Base-by-base conservation (phyloP, 2,888 invertebrate species). In the Hermaeophaga mercurialis region DNA sequence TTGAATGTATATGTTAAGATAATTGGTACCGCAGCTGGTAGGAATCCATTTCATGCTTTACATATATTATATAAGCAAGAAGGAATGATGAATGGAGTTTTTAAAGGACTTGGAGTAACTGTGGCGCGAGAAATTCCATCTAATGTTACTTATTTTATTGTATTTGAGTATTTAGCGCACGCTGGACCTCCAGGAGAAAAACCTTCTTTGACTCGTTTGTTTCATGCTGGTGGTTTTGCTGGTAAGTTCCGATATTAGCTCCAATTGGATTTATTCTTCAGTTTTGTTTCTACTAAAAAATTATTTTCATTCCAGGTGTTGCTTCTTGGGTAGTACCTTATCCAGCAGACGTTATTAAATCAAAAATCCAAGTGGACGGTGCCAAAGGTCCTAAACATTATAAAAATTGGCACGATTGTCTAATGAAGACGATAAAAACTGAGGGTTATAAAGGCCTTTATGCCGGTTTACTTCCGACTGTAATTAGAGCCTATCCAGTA, bases 311-410 rank as follows among this genome's bases (percentile, higher is more conserved):
- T 58, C 34, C 17, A 67, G 69, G 96, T 1, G 85, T 88, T 24
- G 75, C 85, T 2, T 95, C 95, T 1, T 96, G 96, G 96, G 72
- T 90, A 1, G 70, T 89, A 34, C 84, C 89, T 34, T 96, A 95
- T 75, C 96, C 96, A 0, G 78, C 92, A 5, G 96, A 97, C 78
- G 91, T 95, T 1, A 81, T 96, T 17, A 97, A 96, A 75, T 91
- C 95, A 0, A 82, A 94, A 48, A 78, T 93, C 48, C 96, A 96
- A 78, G 87, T 87, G 0, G 90, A 91, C 66, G 81, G 81, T 0
- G 73, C 81, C 43, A 75, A 78, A 1, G 57, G 62, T 2, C 74
- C 78, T 8, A 18, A 5, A 9, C 81, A 82, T 65, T 94, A 92
- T 75, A 72, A 77, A 26, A 86, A 87, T 3, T 84, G 88, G 8